Evolutionary conservation across 2,113 vertebrate genomes (phyloP).

Genomic region (Semnornis frantzii): DNA sequence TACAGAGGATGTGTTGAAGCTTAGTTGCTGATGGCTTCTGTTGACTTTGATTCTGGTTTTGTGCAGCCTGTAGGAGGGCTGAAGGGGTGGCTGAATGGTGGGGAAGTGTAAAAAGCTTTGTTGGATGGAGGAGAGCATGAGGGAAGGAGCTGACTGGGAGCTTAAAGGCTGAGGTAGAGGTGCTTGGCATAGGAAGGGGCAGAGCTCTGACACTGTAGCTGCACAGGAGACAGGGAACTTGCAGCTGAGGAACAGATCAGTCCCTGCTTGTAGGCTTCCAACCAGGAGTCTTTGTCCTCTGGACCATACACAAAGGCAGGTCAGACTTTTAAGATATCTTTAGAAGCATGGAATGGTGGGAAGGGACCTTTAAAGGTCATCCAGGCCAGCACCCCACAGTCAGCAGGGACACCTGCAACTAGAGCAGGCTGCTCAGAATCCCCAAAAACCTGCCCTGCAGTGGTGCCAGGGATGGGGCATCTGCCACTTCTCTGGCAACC

Average conservation of each 20-base stretch:
- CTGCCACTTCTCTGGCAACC: too few species aligned
- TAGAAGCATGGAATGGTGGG: neutral
- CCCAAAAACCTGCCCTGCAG: too few species aligned
- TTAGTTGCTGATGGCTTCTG: neutral
- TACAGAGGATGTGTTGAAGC: neutral
- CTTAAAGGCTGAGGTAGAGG: neutral
- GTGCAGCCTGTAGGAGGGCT: neutral
- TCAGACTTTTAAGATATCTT: neutral
- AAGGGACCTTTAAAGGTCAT: neutral
- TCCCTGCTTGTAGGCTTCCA: neutral
- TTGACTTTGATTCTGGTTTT: neutral
- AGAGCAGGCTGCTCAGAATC: too few species aligned
- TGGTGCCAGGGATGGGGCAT: too few species aligned
- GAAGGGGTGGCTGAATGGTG: neutral
- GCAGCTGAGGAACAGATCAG: neutral
- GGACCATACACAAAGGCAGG: neutral
- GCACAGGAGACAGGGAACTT: neutral
- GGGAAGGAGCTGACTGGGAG: neutral
- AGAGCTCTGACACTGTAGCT: neutral
- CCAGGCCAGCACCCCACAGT: neutral
- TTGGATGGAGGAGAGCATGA: neutral
- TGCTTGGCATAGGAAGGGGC: neutral
- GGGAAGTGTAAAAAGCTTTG: neutral
- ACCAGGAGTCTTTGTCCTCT: neutral
- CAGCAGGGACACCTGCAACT: too few species aligned